These are phyloP conservation scores for Macaca mulatta DNA, from an alignment of 2,113 vertebrate genomes.

Conservation along the genomic window DNA sequence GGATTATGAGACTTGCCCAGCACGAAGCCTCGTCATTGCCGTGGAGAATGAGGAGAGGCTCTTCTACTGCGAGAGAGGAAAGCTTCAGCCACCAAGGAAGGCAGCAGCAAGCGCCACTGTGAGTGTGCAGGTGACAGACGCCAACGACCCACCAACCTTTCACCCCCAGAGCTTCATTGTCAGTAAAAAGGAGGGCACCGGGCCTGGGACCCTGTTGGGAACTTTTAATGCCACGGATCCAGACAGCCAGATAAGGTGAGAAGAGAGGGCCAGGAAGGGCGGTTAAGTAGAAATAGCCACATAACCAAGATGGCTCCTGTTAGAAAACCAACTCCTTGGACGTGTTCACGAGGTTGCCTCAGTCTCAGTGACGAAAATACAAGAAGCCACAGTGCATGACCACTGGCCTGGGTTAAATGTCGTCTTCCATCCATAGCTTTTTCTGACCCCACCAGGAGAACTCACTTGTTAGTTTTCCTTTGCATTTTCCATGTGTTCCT, in stretches of 20 bases:
- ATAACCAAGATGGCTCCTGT: rapidly evolving
- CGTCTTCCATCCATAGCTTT: rapidly evolving
- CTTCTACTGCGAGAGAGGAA: conserved; percentile 70
- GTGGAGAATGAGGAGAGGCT: conserved; percentile 85
- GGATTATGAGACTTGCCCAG: conserved; percentile 71
- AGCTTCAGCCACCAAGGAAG: background rate
- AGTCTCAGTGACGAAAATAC: background rate
- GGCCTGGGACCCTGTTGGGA: conserved; percentile 80
- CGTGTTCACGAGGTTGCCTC: rapidly evolving
- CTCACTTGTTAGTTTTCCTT: background rate
- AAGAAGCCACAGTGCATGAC: background rate
- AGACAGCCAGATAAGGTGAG: conserved; percentile 74
- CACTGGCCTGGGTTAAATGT: rapidly evolving
- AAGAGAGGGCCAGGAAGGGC: background rate
- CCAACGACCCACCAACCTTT: conserved; percentile 84
- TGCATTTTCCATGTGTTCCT: background rate
- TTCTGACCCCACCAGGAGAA: background rate
- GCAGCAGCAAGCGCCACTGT: background rate
- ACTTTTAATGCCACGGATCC: conserved; percentile 67
- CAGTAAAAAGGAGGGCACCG: conserved; percentile 77
- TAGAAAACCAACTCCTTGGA: rapidly evolving
- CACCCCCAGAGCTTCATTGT: conserved; percentile 13
- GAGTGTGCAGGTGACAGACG: conserved; percentile 75
- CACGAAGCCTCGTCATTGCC: conserved; percentile 69
- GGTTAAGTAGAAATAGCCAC: background rate